Conservation (phyloP, 2,888 invertebrate genomes). For the Boloria selene region DNA sequence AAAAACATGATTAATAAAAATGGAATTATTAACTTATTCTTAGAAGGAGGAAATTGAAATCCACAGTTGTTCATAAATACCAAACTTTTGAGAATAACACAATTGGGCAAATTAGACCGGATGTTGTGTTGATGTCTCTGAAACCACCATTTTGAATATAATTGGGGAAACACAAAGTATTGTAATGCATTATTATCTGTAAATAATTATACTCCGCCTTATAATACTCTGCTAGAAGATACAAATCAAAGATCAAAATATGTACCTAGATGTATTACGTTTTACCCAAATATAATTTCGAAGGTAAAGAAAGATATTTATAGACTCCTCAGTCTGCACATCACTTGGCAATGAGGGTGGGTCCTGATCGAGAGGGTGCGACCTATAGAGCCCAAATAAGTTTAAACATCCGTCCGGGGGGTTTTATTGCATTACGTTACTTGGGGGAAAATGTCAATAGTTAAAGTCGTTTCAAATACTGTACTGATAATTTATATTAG, state of each 20-base stretch:
- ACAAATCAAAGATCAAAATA: no score
- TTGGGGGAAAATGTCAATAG: constrained; percentile 37
- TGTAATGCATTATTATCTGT: no score
- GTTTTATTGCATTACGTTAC: constrained; percentile 44
- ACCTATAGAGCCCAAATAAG: constrained; percentile 44
- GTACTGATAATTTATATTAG: constrained; percentile 12
- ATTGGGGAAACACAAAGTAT: neutral
- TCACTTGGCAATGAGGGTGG: constrained; percentile 15
- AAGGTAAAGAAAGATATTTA: constrained; percentile 25
- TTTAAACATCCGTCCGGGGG: constrained; percentile 47
- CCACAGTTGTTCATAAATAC: neutral
- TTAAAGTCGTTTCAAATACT: constrained; percentile 19
- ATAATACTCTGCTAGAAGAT: no score
- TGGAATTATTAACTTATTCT: no score
- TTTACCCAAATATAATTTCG: constrained; percentile 13
- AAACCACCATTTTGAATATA: neutral
- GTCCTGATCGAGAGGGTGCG: constrained; percentile 31
- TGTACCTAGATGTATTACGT: no score
- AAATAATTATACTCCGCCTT: no score
- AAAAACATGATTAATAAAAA: no score
- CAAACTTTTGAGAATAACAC: neutral
- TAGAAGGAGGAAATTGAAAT: no score
- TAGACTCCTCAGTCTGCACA: constrained; percentile 19
- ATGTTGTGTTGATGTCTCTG: constrained; percentile 4
- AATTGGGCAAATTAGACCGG: neutral